Conservation (phyloP, 2,888 invertebrate genomes). For the Eucera pruinosa region DNA sequence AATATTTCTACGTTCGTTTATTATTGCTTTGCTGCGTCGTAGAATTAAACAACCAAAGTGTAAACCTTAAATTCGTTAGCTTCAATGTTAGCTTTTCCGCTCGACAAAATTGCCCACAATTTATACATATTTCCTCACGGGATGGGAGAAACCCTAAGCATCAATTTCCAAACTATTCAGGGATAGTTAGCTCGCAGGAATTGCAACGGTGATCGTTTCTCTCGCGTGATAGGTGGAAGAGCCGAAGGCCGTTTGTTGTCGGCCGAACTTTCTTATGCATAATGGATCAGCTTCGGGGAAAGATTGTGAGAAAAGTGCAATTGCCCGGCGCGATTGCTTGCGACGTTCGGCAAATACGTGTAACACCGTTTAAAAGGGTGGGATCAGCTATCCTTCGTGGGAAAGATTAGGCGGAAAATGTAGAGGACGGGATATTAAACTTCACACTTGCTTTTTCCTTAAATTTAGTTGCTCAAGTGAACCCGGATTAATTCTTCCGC, state of each 20-base stretch:
- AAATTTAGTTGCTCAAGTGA: no score
- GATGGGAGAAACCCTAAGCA: background rate
- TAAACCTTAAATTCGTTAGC: no score
- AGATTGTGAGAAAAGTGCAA: conserved; percentile 32
- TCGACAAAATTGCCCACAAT: no score
- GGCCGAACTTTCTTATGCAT: conserved; percentile 58
- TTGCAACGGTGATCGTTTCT: conserved; percentile 44
- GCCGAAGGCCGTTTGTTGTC: conserved; percentile 48
- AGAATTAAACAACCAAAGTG: no score
- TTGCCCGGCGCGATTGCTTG: conserved; percentile 11
- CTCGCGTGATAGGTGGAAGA: conserved; percentile 53
- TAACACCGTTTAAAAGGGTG: conserved; percentile 13
- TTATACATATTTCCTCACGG: no score
- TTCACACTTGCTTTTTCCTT: no score
- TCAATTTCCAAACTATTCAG: conserved; percentile 11
- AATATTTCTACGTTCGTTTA: no score
- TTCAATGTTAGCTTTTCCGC: no score
- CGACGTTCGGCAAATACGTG: background rate
- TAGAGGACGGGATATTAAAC: no score
- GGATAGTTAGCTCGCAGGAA: conserved; percentile 17
- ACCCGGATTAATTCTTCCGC: no score
- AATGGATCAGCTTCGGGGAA: conserved; percentile 49
- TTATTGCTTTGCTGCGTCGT: no score
- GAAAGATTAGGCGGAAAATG: no score
- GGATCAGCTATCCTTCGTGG: background rate